Base-by-base conservation (phyloP, 2,797 vertebrate species). In the Ficedula albicollis region DNA sequence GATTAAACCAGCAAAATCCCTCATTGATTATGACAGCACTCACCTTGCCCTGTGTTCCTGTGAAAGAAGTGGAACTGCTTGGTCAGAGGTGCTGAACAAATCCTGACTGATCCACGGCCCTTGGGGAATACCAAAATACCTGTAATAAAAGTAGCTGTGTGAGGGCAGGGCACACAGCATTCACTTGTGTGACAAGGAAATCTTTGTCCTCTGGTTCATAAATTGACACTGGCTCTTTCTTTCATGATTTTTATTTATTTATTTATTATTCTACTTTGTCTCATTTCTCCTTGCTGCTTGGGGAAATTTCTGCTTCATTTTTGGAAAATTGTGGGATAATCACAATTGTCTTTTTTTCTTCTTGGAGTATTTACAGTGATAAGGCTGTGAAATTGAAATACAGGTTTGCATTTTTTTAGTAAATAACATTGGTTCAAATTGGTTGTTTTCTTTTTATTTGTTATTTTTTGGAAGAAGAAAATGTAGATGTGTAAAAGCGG, bases 1-100 rank as follows among this genome's bases (percentile, higher is more conserved):
- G 63, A 88, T 69, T 79, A 93, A 86, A 66, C 32, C 51, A 85
- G 32, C 4, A 15, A 74, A 88, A 93, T 90, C 62, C 64, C 63
- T 72, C 58, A 48, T 27, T n/a, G n/a, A 22, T 51, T 79, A 10
- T 54, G 64, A 39, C 58, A 92, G 72, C 36, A 44, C 22, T 55
- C 2, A 1, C 44, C 52, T 27, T 68, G 44, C 46, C 9, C 54
- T 44, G 64, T 67, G 10, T n/a, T 91, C 29, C 46, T 3, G 1
- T 54, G 60, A 26, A 38, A 49, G 56, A 94, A 85, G 56, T 48
- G 70, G 17, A 52, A 13, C 29, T 74, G 48, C 77, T 80, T 0
- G 0, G n/a, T 85, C 52, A 79, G 74, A 77, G 46, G 41, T 68
- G 32, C 29, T 56, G 54, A 68, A 10, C 2, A 8, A 29, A 15